These are phyloP conservation scores for Oncopodura yosiiana DNA, from an alignment of 1,140 invertebrate species.

Conservation along the genomic window DNA sequence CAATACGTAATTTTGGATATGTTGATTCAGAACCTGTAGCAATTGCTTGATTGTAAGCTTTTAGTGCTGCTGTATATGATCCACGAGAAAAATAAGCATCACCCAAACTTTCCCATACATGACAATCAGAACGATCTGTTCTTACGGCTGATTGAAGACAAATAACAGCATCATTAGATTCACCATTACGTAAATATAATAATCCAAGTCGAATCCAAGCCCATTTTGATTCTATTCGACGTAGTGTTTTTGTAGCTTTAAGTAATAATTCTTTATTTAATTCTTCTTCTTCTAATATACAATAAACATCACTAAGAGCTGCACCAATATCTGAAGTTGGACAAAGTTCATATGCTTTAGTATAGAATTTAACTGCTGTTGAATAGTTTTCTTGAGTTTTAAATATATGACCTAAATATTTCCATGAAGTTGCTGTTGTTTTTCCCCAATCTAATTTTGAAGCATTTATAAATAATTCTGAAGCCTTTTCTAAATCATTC, in stretches of 20 bases:
- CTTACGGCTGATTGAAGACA: slow-evolving; percentile 65
- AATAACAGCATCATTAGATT: slow-evolving; percentile 60
- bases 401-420: slow-evolving; percentile 19
- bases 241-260: slow-evolving; percentile 41
- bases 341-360: slow-evolving; percentile 12
- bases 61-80: slow-evolving; percentile 70
- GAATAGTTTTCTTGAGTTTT: slow-evolving; percentile 5
- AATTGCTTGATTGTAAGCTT: slow-evolving; percentile 68
- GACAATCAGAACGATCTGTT: slow-evolving; percentile 54
- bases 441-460: neutral
- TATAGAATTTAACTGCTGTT: slow-evolving; percentile 9
- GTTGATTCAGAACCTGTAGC: slow-evolving; percentile 54
- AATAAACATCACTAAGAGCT: slow-evolving; percentile 14
- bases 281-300: slow-evolving; percentile 2
- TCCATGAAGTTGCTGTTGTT: slow-evolving; percentile 14
- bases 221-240: slow-evolving; percentile 55
- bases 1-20: slow-evolving; percentile 69
- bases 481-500: no score
- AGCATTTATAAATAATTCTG: no score
- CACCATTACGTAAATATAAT: slow-evolving; percentile 59
- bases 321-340: slow-evolving; percentile 17
- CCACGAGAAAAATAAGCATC: slow-evolving; percentile 76
- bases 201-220: slow-evolving; percentile 65
- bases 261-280: slow-evolving; percentile 17
- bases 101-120: slow-evolving; percentile 73